Percentiles rank a stretch among this genome's conserved stretches.
phyloP scores from a whole-genome alignment of 2,797 vertebrate species.

The Argentina silus region DNA sequence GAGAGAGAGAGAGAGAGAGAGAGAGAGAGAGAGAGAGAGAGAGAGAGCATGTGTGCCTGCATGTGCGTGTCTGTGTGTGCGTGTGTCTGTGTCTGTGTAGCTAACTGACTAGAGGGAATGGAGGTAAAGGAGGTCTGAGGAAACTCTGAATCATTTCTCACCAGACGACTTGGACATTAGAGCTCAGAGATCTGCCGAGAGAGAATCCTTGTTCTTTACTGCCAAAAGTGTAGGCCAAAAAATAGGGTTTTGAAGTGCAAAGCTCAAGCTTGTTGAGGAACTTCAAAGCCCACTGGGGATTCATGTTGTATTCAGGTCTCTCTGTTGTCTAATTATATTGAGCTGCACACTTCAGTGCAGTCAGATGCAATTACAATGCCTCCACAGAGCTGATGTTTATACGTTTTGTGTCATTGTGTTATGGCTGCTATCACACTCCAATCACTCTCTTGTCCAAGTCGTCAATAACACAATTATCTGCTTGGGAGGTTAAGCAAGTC shows the following conservation, averaged over 20 bases:
- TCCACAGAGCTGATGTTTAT: constrained; percentile 19
- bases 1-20: not conserved
- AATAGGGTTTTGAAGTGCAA: not conserved
- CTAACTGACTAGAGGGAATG: not conserved
- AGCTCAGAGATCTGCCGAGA: not conserved
- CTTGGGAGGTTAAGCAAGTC: constrained; percentile 2
- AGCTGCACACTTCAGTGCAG: not conserved
- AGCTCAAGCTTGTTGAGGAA: not conserved
- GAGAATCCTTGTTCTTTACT: constrained; percentile 16
- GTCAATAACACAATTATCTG: constrained; percentile 10
- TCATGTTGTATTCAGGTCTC: not conserved
- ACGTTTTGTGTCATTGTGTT: not conserved
- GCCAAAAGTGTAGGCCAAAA: constrained; percentile 3
- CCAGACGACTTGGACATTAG: not conserved
- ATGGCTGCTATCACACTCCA: not conserved
- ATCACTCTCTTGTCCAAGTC: not conserved
- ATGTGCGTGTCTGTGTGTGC: not conserved
- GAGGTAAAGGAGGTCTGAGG: not conserved
- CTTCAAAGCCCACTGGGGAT: constrained; percentile 9
- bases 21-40: too few relatives aligned
- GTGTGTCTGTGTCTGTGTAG: not conserved
- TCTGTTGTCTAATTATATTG: constrained; percentile 24
- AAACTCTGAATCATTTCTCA: not conserved
- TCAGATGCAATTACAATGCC: constrained; percentile 27
- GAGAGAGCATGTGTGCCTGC: not conserved